Conservation (phyloP, 2,888 invertebrate genomes). For the Boloria euphrosyne region DNA sequence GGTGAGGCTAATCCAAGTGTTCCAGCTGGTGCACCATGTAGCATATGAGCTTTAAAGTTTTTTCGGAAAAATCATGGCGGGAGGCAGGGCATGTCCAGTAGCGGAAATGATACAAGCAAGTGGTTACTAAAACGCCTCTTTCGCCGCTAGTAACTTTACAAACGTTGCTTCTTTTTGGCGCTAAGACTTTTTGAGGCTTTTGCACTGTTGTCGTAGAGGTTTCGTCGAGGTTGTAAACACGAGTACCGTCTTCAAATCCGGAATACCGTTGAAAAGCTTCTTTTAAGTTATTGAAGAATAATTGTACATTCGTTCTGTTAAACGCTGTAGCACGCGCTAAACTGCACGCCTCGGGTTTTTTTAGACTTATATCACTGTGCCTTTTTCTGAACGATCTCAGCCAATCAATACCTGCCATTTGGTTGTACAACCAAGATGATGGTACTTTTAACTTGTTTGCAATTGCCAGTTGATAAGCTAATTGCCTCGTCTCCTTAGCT, state of each 20-base stretch:
- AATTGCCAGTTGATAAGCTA: slow-evolving; percentile 5
- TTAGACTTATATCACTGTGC: background rate
- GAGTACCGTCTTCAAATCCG: slow-evolving; percentile 10
- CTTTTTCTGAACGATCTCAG: too few relatives aligned
- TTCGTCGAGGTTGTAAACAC: slow-evolving; percentile 25
- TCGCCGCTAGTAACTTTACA: slow-evolving; percentile 40
- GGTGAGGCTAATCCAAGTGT: too few relatives aligned
- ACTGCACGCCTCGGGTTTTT: slow-evolving; percentile 9
- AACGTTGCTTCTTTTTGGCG: slow-evolving; percentile 29
- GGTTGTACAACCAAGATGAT: background rate
- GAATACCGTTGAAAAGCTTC: slow-evolving; percentile 8
- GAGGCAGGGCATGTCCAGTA: slow-evolving; percentile 23
- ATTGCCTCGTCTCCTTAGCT: slow-evolving; percentile 6
- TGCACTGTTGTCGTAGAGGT: slow-evolving; percentile 23
- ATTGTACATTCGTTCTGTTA: slow-evolving; percentile 11
- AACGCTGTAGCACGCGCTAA: slow-evolving; percentile 13
- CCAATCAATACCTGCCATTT: too few relatives aligned
- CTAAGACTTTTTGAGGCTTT: slow-evolving; percentile 45
- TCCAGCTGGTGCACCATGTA: slow-evolving; percentile 47
- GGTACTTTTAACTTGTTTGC: slow-evolving; percentile 8
- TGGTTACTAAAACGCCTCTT: slow-evolving; percentile 46
- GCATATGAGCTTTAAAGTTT: slow-evolving; percentile 40
- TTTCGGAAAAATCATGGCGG: slow-evolving; percentile 18
- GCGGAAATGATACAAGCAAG: slow-evolving; percentile 44
- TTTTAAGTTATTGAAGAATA: slow-evolving; percentile 16